Conservation (phyloP, 2,113 vertebrate genomes). For the Pipra filicauda region DNA sequence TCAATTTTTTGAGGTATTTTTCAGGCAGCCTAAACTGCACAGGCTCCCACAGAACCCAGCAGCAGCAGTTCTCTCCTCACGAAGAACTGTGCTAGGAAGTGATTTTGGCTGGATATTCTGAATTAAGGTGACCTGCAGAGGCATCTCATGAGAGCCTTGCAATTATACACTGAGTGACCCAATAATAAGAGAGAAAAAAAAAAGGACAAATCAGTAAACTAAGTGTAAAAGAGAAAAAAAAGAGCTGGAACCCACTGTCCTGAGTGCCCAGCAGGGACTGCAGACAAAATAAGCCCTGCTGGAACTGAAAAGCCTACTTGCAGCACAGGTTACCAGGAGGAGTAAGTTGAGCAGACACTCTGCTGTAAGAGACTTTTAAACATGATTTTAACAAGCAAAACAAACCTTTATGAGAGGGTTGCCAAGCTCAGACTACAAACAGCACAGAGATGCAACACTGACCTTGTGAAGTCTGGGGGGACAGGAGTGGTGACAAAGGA, state of each 20-base stretch:
- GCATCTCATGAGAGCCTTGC: slow-evolving; percentile 41
- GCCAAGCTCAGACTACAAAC: background rate
- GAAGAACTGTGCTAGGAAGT: background rate
- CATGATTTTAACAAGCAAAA: background rate
- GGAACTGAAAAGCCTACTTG: background rate
- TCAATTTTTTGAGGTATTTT: background rate
- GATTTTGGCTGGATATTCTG: slow-evolving; percentile 2
- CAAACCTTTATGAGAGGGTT: background rate
- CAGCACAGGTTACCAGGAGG: background rate
- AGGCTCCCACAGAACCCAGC: background rate
- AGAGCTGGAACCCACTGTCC: background rate
- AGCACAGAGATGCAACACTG: background rate
- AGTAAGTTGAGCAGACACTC: background rate
- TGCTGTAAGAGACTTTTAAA: background rate
- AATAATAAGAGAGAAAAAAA: slow-evolving; percentile 19
- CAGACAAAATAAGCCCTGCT: background rate
- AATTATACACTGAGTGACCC: slow-evolving; percentile 32
- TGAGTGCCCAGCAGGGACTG: background rate
- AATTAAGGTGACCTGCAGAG: slow-evolving; percentile 50
- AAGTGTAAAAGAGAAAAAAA: background rate
- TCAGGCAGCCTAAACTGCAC: background rate
- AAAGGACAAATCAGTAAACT: slow-evolving; percentile 45
- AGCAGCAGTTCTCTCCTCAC: background rate
- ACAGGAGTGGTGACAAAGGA: slow-evolving; percentile 98
- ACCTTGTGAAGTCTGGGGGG: slow-evolving; percentile 98